These are phyloP conservation scores for Aselliscus stoliczkanus DNA, from an alignment of 2,797 vertebrate genomes.

Conservation along the genomic window DNA sequence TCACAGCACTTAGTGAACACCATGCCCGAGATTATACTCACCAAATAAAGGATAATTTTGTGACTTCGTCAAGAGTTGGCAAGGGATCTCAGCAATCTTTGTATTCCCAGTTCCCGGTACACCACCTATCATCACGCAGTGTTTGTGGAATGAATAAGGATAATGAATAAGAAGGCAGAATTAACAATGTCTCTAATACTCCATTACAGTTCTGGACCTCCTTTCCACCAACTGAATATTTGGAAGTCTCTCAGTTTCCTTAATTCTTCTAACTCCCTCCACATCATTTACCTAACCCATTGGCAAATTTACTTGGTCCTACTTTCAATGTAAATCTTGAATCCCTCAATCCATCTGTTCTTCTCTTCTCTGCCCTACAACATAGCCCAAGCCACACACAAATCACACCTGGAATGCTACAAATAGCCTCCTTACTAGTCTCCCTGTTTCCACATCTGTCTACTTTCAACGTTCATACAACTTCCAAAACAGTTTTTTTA, in stretches of 20 bases:
- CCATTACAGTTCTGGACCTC: neutral
- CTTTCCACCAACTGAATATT: neutral
- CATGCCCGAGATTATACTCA: neutral
- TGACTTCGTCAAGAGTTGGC: neutral
- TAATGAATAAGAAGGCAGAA: neutral
- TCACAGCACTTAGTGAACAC: neutral
- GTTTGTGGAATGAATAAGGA: neutral
- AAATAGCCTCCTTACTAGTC: neutral
- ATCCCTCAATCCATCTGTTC: neutral
- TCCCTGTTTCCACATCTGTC: neutral
- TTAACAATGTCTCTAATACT: neutral
- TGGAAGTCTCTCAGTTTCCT: neutral
- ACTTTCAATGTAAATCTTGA: neutral
- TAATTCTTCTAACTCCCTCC: neutral
- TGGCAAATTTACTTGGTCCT: neutral
- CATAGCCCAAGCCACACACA: neutral
- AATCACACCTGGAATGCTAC: neutral
- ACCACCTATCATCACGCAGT: neutral
- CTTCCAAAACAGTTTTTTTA: neutral
- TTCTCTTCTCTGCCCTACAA: neutral
- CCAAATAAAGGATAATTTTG: neutral
- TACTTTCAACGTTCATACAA: neutral
- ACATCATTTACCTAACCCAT: neutral
- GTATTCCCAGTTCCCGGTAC: neutral
- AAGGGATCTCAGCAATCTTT: neutral